These are phyloP conservation scores for Jordanella pulchra DNA, from an alignment of 2,797 vertebrate species.

Conservation along the genomic window DNA sequence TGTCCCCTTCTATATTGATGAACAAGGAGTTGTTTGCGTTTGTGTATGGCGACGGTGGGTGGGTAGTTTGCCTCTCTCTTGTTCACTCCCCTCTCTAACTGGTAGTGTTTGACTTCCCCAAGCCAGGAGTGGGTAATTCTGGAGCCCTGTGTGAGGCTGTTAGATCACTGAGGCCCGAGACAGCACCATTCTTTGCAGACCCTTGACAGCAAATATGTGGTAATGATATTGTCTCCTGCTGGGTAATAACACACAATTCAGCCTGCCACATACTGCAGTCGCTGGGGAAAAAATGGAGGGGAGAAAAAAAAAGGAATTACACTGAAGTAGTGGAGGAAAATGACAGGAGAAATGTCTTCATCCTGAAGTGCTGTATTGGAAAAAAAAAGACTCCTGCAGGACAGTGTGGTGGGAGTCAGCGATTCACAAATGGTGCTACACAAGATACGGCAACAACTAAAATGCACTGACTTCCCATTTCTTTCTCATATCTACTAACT, in stretches of 20 bases:
- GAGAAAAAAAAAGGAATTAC: constrained; percentile 80
- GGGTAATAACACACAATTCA: constrained; percentile 90
- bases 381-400: constrained; percentile 73
- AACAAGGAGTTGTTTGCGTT: constrained; percentile 47
- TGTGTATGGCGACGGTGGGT: constrained; percentile 18
- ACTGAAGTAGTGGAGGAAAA: constrained; percentile 85
- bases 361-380: constrained; percentile 80
- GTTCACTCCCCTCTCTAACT: constrained; percentile 82
- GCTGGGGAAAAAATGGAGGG: constrained; percentile 78
- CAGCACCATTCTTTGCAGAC: constrained; percentile 86
- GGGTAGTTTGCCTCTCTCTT: constrained; percentile 74
- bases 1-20: constrained; percentile 61
- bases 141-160: constrained; percentile 85
- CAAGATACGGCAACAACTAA: constrained; percentile 19
- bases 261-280: constrained; percentile 82
- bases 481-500: not conserved
- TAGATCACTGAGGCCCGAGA: constrained; percentile 85
- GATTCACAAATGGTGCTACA: constrained; percentile 43
- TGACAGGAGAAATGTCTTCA: constrained; percentile 86
- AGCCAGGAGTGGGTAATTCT: constrained; percentile 86
- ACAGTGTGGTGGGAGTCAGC: constrained; percentile 64
- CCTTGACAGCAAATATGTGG: constrained; percentile 89
- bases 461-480: not conserved
- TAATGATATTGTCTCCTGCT: constrained; percentile 90
- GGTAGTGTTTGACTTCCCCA: constrained; percentile 85